Evolutionary conservation across 2,888 invertebrate species (phyloP), one percentile per base, ranked within the genome.

Genomic region (Myopa tessellatipennis): DNA sequence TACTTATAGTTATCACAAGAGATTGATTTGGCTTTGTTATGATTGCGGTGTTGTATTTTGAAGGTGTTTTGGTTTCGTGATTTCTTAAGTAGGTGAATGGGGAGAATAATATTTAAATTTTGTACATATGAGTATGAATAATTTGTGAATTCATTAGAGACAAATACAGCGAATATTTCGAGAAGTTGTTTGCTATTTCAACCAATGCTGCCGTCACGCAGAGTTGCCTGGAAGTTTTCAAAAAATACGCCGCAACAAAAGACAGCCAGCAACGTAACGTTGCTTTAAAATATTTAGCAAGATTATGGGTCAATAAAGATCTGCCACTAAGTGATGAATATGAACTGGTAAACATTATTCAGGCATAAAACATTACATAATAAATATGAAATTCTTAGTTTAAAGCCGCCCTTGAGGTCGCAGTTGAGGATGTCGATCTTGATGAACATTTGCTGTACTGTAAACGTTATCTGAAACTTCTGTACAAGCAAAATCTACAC

Each of bases 401-500:
- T 67, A 86, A 85, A 81, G 72, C 52, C 1, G 82, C 84, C 14
- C 83, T 89, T 77, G 86, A 88, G 77, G 74, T 78, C 3, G 78
- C 85, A 16, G 77, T 88, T 12, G 68, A 68, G 1, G 80, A 78
- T 8, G 77, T 68, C 0, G 78, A 83, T 18, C 26, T 76, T 5
- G 82, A 82, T 16, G 63, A 80, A 0, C 82, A 84, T 72, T 68
- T 82, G 3, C 69, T 79, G 14, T 83, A 85, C 7, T 87, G 83
- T 71, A 88, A 88, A 76, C 84, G 85, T 0, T 89, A 87, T 68
- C 77, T 89, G 1, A 89, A 88, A 75, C 82, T 88, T 36, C 83
- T 89, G 0, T 88, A 86, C 74, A 88, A 87, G 72, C 80, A 85
- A 26, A 86, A 88, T 67, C 90, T 91, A 80, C 87, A 88, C 72